Evolutionary conservation across 2,888 invertebrate genomes (phyloP).

Genomic region (Nomada ferruginata): DNA sequence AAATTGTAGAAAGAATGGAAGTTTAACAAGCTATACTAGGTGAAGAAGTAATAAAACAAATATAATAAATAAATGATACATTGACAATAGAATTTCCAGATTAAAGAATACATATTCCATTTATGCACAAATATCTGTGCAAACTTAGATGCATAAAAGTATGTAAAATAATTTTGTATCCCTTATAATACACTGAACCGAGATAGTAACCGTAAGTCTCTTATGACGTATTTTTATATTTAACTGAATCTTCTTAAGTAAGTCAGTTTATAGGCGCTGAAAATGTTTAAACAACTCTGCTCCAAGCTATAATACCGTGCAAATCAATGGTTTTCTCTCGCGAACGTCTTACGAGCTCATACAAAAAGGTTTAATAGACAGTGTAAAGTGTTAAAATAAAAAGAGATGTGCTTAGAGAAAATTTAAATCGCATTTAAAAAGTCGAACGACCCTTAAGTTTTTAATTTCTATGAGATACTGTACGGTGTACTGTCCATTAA

Average conservation of each 20-base stretch:
- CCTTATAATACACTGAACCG: background rate
- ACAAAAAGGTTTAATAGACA: background rate
- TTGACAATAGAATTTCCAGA: too few species aligned
- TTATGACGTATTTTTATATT: background rate
- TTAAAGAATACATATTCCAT: too few species aligned
- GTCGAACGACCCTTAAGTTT: background rate
- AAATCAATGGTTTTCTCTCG: constrained; percentile 10
- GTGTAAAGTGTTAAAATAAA: background rate
- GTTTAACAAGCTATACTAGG: too few species aligned
- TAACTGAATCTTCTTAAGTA: background rate
- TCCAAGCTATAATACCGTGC: background rate
- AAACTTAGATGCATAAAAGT: too few species aligned
- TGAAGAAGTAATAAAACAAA: too few species aligned
- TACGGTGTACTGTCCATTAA: too few species aligned
- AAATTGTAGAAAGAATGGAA: too few species aligned
- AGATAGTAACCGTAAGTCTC: background rate
- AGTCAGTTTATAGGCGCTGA: constrained; percentile 3
- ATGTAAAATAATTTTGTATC: background rate
- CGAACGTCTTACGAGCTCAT: background rate
- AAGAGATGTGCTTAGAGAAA: too few species aligned
- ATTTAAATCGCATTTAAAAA: background rate
- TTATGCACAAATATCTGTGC: too few species aligned
- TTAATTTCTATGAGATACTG: too few species aligned
- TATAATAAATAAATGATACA: too few species aligned
- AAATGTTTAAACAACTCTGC: constrained; percentile 7